A percentile compares a stretch with the other conserved stretches of the same genome.
Evolutionary conservation across 2,113 vertebrate genomes (phyloP).

Genomic region (Paradisaea rubra): DNA sequence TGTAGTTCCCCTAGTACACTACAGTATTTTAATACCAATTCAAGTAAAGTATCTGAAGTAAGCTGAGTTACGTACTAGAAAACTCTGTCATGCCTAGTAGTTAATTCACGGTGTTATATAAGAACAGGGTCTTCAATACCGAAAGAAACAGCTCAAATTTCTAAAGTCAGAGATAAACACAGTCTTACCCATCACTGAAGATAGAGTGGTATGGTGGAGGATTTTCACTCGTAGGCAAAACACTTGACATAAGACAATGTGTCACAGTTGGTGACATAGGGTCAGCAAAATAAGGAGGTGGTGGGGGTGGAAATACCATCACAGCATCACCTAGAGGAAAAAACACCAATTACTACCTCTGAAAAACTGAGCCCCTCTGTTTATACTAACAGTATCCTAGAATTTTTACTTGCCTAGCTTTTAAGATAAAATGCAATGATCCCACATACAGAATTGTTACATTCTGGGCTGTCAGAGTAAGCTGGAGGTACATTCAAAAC

Average conservation of each 20-base stretch:
- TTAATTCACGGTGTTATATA: neutral
- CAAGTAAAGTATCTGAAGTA: neutral
- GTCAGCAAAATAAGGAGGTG: conserved; percentile 76
- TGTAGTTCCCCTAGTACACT: neutral
- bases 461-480: neutral
- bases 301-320: conserved; percentile 75
- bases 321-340: conserved; percentile 69
- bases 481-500: neutral
- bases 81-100: neutral
- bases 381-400: neutral
- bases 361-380: neutral
- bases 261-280: conserved; percentile 4
- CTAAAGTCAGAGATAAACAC: neutral
- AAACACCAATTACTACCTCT: neutral
- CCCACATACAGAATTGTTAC: neutral
- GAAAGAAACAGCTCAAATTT: neutral
- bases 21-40: neutral
- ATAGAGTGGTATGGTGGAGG: conserved; percentile 74
- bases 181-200: conserved; percentile 70
- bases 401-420: neutral
- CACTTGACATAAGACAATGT: neutral
- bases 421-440: neutral
- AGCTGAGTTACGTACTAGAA: neutral
- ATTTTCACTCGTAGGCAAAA: conserved; percentile 40
- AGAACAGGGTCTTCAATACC: neutral